phyloP scores from a whole-genome alignment of 2,113 vertebrate species.

The Gallinago jamesoni region DNA sequence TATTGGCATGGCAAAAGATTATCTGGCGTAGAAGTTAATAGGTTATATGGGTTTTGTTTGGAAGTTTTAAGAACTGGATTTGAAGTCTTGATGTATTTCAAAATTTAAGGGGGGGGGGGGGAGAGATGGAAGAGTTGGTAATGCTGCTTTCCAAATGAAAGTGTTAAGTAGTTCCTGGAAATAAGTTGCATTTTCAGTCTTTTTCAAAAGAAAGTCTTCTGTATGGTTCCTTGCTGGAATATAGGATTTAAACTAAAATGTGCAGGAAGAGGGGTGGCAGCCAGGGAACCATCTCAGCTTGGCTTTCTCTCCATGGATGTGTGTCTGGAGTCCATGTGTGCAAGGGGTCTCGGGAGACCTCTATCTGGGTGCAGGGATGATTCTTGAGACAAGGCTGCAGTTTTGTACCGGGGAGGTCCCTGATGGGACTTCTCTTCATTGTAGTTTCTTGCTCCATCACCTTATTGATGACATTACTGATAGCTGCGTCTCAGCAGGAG shows the following conservation, averaged over 20 bases:
- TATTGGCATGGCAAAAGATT: background rate
- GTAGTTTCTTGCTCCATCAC: background rate
- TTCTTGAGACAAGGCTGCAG: background rate
- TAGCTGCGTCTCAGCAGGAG: background rate
- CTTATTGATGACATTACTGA: background rate
- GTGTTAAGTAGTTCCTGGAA: conserved; percentile 36
- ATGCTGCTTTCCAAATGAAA: background rate
- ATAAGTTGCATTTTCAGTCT: background rate
- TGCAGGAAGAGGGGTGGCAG: no score
- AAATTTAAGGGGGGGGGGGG: background rate
- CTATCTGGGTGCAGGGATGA: background rate
- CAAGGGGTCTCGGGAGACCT: background rate
- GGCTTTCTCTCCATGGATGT: background rate
- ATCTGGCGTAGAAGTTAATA: background rate
- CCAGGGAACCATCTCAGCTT: background rate
- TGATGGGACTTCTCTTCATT: background rate
- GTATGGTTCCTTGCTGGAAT: background rate
- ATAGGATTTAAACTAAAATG: background rate
- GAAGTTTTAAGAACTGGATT: background rate
- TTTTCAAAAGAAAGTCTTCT: background rate
- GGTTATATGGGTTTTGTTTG: background rate
- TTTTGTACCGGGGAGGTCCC: background rate
- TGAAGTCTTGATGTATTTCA: conserved; percentile 8
- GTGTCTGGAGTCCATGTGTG: background rate
- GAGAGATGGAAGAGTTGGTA: background rate